Conservation (phyloP, 2,888 invertebrate genomes). For the Pyralis farinalis region DNA sequence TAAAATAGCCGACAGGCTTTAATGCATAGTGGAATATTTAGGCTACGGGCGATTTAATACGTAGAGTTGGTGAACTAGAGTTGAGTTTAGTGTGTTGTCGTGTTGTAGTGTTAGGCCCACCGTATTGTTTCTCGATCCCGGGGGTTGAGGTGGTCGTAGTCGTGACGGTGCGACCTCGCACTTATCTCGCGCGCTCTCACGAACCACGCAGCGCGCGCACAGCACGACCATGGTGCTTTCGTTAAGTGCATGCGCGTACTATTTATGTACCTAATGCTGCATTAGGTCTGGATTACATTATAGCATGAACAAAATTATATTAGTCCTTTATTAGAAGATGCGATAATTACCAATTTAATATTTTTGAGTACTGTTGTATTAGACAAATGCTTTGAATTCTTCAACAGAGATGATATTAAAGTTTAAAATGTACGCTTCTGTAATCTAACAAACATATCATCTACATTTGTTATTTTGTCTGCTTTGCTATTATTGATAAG, state of each 20-base stretch:
- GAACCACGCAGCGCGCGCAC: conserved; percentile 58
- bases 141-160: conserved; percentile 38
- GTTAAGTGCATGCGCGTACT: conserved; percentile 42
- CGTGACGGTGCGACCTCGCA: conserved; percentile 71
- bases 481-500: too few species aligned
- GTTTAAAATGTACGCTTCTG: too few species aligned
- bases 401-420: too few species aligned
- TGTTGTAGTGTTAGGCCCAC: not conserved
- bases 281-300: conserved; percentile 16
- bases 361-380: too few species aligned
- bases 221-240: conserved; percentile 59
- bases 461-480: too few species aligned
- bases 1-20: not conserved
- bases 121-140: conserved; percentile 11
- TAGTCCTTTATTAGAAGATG: too few species aligned
- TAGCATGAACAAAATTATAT: too few species aligned
- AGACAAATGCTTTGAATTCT: too few species aligned
- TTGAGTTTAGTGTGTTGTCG: not conserved
- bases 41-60: not conserved
- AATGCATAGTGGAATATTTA: not conserved
- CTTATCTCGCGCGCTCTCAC: conserved; percentile 73
- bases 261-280: conserved; percentile 20
- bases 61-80: not conserved
- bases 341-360: too few species aligned
- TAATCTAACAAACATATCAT: too few species aligned